phyloP scores from a whole-genome alignment of 1,140 invertebrate species.

The Ostrea denselamellosa region DNA sequence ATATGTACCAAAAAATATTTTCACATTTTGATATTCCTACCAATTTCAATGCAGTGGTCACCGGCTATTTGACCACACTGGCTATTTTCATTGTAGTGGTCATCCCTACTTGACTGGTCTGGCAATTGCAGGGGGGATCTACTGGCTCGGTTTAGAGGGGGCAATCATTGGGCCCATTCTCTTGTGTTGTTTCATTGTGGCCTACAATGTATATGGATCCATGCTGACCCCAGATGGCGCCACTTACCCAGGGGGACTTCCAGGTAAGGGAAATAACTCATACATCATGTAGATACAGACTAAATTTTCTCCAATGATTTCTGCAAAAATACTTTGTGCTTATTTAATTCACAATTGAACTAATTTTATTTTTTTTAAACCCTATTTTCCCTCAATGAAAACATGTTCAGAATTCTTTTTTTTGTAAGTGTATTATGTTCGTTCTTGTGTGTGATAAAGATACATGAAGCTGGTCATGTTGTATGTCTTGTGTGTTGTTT shows the following conservation, averaged over 20 bases:
- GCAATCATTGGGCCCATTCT: slow-evolving; percentile 97
- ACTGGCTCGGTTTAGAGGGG: slow-evolving; percentile 96
- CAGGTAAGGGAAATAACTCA: neutral
- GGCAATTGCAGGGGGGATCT: slow-evolving; percentile 98
- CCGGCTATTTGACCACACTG: no score
- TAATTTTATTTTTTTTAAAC: neutral
- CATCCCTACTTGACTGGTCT: slow-evolving; percentile 99
- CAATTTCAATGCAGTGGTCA: no score
- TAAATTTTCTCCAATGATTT: no score
- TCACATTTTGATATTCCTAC: no score
- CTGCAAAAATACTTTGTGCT: neutral
- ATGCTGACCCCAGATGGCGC: slow-evolving; percentile 70
- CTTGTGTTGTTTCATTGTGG: slow-evolving; percentile 91
- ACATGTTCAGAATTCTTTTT: neutral
- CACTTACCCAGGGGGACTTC: slow-evolving; percentile 46
- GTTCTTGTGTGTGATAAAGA: neutral
- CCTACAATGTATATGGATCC: slow-evolving; percentile 85
- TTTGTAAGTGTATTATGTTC: neutral
- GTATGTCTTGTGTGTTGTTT: neutral
- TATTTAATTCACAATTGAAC: neutral
- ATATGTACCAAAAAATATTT: no score
- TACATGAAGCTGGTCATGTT: neutral
- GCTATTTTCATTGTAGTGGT: slow-evolving; percentile 83
- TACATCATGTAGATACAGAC: no score
- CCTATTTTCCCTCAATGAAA: neutral